These are phyloP conservation scores for Amblyteles armatorius DNA, from an alignment of 2,888 invertebrate species.

Conservation along the genomic window DNA sequence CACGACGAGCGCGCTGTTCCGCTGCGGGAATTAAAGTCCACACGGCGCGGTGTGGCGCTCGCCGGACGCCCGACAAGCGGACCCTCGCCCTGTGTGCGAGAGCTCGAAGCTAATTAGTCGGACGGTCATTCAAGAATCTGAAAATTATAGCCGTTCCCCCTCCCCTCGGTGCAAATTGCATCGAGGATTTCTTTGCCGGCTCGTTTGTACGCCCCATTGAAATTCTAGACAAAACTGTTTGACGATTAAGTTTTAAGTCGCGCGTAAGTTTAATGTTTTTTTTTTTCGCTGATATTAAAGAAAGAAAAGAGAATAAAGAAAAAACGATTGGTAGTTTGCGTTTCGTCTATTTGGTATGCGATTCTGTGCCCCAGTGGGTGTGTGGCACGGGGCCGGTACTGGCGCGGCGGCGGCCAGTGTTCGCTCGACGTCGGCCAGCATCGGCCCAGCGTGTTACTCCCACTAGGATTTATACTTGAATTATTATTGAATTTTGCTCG, in stretches of 20 bases:
- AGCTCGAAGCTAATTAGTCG: conserved; percentile 53
- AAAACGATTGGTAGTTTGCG: background rate
- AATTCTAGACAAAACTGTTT: background rate
- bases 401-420: too few relatives aligned
- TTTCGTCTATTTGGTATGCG: background rate
- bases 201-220: conserved; percentile 2
- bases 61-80: background rate
- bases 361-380: background rate
- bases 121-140: conserved; percentile 61
- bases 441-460: too few relatives aligned
- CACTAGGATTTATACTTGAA: too few relatives aligned
- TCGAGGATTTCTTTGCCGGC: conserved; percentile 47
- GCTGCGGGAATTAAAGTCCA: conserved; percentile 19
- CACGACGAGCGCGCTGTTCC: background rate
- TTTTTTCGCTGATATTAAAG: background rate
- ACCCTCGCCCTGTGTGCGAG: conserved; percentile 4
- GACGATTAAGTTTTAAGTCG: background rate
- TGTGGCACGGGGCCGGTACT: too few relatives aligned
- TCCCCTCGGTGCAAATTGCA: conserved; percentile 32
- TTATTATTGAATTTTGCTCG: background rate
- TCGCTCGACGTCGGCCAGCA: too few relatives aligned
- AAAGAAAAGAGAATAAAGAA: background rate
- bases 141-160: conserved; percentile 11
- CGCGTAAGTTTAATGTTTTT: background rate
- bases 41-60: conserved; percentile 1